Percentiles rank a stretch among this genome's conserved stretches.
phyloP scores from a whole-genome alignment of 2,113 vertebrate species.

The Lagopus leucura region DNA sequence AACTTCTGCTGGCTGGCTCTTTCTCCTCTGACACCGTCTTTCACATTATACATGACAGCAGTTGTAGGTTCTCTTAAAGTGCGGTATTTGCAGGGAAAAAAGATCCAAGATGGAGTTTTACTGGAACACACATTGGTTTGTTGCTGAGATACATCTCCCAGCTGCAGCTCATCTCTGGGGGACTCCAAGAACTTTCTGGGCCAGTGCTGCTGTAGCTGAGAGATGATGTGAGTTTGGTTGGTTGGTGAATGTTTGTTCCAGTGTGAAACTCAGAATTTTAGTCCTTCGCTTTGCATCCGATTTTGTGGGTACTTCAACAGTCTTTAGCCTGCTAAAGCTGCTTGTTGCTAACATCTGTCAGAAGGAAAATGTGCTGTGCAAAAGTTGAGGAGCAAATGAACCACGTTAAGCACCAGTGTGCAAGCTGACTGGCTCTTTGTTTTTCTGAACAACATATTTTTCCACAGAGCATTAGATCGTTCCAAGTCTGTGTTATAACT shows the following conservation, averaged over 20 bases:
- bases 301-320: background rate
- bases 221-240: fast-evolving
- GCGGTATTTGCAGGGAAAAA: fast-evolving
- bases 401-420: background rate
- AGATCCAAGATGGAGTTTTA: fast-evolving
- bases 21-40: background rate
- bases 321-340: background rate
- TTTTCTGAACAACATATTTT: background rate
- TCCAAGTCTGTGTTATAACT: background rate
- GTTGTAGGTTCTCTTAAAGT: background rate
- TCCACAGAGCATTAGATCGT: background rate
- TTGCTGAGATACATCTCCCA: background rate
- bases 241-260: background rate
- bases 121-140: too few species aligned
- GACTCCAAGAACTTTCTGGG: background rate
- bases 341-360: background rate
- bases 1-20: background rate
- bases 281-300: background rate
- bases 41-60: background rate
- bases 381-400: background rate
- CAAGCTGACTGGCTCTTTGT: background rate
- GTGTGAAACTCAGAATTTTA: background rate
- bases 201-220: background rate
- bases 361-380: background rate
- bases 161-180: background rate